A percentile compares a stretch with the other conserved stretches of the same genome.
Evolutionary conservation across 2,888 invertebrate genomes (phyloP).

Genomic region (Bellardia pandia): DNA sequence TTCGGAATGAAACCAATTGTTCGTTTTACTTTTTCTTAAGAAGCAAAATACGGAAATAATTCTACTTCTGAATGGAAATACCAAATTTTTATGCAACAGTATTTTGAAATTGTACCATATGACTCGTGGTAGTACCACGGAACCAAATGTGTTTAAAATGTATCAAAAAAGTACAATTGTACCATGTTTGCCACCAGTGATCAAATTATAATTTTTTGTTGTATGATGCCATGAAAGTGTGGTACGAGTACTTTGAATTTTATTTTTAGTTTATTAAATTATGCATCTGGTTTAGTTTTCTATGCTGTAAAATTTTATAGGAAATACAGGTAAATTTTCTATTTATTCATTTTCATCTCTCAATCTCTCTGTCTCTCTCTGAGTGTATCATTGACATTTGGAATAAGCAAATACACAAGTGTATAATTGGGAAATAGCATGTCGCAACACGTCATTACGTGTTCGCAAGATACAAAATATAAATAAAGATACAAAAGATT

Average conservation of each 20-base stretch:
- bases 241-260: background rate
- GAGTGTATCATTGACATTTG: background rate
- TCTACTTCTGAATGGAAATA: too few relatives aligned
- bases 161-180: too few relatives aligned
- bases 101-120: too few relatives aligned
- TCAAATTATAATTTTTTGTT: background rate
- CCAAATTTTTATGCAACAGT: too few relatives aligned
- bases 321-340: conserved; percentile 10
- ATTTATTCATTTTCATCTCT: conserved; percentile 4
- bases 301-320: background rate
- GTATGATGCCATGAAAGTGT: background rate
- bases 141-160: too few relatives aligned
- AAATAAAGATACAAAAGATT: background rate
- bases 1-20: too few relatives aligned
- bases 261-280: conserved; percentile 10
- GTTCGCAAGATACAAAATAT: conserved; percentile 22
- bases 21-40: too few relatives aligned
- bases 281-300: background rate
- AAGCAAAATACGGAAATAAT: too few relatives aligned
- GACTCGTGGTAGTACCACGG: too few relatives aligned
- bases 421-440: conserved; percentile 55
- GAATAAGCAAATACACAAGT: conserved; percentile 5
- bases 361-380: background rate
- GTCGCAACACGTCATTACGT: conserved; percentile 54
- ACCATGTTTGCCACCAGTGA: too few relatives aligned